phyloP scores from a whole-genome alignment of 2,888 invertebrate species.

The Pristionchus japonicus region DNA sequence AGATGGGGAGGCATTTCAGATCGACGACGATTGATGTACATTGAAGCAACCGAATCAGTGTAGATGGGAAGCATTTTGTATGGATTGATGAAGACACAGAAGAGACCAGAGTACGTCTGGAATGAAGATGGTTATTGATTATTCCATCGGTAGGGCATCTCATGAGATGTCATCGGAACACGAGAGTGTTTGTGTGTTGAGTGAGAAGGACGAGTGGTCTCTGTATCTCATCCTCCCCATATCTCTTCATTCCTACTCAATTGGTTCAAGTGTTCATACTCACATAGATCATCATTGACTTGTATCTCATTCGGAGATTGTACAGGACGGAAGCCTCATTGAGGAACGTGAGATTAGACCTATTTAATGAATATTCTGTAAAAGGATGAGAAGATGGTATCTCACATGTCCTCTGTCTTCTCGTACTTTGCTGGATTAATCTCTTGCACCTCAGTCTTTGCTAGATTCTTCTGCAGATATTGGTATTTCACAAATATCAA shows the following conservation, averaged over 20 bases:
- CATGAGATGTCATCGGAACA: too few relatives aligned
- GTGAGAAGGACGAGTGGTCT: too few relatives aligned
- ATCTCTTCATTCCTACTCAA: not conserved
- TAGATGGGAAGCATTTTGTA: slow-evolving; percentile 99
- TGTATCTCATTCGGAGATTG: slow-evolving; percentile 98
- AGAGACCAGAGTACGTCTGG: slow-evolving; percentile 99
- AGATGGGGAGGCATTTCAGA: slow-evolving; percentile 75
- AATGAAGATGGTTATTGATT: too few relatives aligned
- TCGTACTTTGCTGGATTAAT: slow-evolving; percentile 99
- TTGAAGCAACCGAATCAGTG: slow-evolving; percentile 84
- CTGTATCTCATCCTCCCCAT: not conserved
- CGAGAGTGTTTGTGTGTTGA: too few relatives aligned
- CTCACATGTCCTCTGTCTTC: slow-evolving; percentile 82
- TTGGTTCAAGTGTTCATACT: slow-evolving; percentile 49
- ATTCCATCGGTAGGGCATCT: too few relatives aligned
- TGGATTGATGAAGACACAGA: slow-evolving; percentile 99
- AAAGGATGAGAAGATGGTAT: not conserved
- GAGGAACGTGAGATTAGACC: slow-evolving; percentile 91
- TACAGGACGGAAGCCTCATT: slow-evolving; percentile 98
- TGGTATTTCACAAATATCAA: not conserved
- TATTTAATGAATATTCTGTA: not conserved
- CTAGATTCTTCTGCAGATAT: slow-evolving; percentile 75
- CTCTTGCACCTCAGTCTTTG: slow-evolving; percentile 81
- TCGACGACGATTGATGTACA: slow-evolving; percentile 78
- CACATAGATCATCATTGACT: slow-evolving; percentile 86